Base-by-base conservation (phyloP, 2,888 invertebrate genomes). In the Panopea generosa region DNA sequence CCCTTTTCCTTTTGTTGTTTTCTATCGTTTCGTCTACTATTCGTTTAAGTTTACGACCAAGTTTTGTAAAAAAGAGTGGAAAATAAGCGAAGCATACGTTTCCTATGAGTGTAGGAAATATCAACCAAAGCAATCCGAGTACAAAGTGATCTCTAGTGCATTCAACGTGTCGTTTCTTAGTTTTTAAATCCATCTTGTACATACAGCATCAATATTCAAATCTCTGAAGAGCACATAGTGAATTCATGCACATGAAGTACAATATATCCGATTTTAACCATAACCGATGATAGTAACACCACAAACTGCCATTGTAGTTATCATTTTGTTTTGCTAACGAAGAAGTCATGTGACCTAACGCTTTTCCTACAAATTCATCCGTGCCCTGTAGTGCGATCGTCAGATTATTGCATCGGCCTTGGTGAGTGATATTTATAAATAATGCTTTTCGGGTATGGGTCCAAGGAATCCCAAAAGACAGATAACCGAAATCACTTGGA, bases 151-250 rank as follows among this genome's bases (percentile, higher is more conserved):
- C 38, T 1, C 49, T 47, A 1, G 29, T 1, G 26, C 77, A 77
- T 40, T 55, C 26, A 9, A 77, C 60, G 2, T 2, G n/a, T 33
- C 77, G 50, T 24, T 50, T 57, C 38, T 29, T 52, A 1, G 53
- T 43, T 2, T 40, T 16, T 4, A 59, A 55, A 49, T 53, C 22
- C 2, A 63, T 33, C 3, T 18, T 2, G 52, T 50, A 77, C 47
- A 47, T 71, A 24, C 77, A 77, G 33, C 77, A 77, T n/a, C 47
- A 27, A 43, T 77, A 77, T 47, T 63, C 77, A 52, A 77, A 38
- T 24, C 67, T 77, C 56, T 77, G 77, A 20, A 77, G 38, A 2
- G 71, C 55, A 24, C 77, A 77, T 3, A 77, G 29, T 3, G 63
- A 57, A 49, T 77, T 71, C 24, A 47, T 40, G 33, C 77, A 77